Evolutionary conservation across 2,113 vertebrate genomes (phyloP).

Genomic region (Dissostichus mawsoni): DNA sequence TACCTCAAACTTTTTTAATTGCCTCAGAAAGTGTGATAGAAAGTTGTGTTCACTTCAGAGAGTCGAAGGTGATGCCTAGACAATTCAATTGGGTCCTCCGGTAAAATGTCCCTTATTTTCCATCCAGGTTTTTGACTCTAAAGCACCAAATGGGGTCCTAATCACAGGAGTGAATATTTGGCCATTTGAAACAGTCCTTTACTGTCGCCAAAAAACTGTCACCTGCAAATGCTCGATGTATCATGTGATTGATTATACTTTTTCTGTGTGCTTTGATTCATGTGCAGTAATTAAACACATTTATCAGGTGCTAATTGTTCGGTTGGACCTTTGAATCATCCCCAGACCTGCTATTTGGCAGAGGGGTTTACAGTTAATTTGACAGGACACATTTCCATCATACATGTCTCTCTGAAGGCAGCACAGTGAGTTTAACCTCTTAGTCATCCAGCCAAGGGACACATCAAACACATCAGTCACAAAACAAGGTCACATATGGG

Average conservation of each 20-base stretch:
- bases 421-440: background rate
- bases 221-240: background rate
- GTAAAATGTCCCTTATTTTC: background rate
- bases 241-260: background rate
- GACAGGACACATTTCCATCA: conserved; percentile 3
- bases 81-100: background rate
- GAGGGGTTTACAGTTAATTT: conserved; percentile 8
- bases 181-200: background rate
- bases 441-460: conserved; percentile 2
- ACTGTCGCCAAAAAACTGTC: background rate
- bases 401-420: conserved; percentile 4
- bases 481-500: background rate
- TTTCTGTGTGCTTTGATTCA: background rate
- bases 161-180: background rate
- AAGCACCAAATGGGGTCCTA: background rate
- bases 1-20: background rate
- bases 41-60: background rate
- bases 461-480: conserved; percentile 6
- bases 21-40: conserved; percentile 7
- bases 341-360: background rate
- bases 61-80: background rate
- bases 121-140: background rate
- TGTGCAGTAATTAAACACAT: background rate
- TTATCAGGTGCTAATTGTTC: conserved; percentile 26
- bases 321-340: conserved; percentile 14